phyloP scores from a whole-genome alignment of 1,140 invertebrate species.

The Cephus cinctus region DNA sequence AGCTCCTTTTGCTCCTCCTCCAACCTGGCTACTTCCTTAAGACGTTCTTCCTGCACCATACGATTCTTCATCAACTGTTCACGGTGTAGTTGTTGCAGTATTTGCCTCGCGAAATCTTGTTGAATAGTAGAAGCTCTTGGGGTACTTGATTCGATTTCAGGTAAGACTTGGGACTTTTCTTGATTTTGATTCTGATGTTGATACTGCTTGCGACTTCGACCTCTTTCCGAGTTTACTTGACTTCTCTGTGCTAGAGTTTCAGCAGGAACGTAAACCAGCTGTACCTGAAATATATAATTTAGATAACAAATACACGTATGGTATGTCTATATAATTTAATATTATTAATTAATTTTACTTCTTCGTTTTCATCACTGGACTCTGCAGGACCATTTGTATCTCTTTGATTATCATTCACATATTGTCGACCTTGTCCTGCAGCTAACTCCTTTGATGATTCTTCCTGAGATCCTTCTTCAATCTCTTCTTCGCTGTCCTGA shows the following conservation, averaged over 20 bases:
- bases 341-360: too few relatives aligned
- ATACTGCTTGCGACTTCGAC: constrained; percentile 27
- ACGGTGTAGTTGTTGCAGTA: constrained; percentile 50
- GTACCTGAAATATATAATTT: constrained; percentile 56
- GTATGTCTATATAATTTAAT: too few relatives aligned
- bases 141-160: too few relatives aligned
- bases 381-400: too few relatives aligned
- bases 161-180: constrained; percentile 35
- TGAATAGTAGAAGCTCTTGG: constrained; percentile 23
- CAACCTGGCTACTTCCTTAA: constrained; percentile 41
- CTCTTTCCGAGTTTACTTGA: constrained; percentile 36
- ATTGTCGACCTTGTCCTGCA: neutral
- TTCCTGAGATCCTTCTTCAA: neutral
- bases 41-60: constrained; percentile 35
- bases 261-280: constrained; percentile 76
- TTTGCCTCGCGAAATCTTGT: constrained; percentile 47
- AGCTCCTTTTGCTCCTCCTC: constrained; percentile 42
- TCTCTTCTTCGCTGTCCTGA: neutral
- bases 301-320: constrained; percentile 4
- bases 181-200: constrained; percentile 49
- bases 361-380: constrained; percentile 34
- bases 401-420: neutral
- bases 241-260: constrained; percentile 68
- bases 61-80: constrained; percentile 46
- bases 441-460: neutral